Conservation (phyloP, 2,797 vertebrate species). For the Gambusia yucatana region DNA sequence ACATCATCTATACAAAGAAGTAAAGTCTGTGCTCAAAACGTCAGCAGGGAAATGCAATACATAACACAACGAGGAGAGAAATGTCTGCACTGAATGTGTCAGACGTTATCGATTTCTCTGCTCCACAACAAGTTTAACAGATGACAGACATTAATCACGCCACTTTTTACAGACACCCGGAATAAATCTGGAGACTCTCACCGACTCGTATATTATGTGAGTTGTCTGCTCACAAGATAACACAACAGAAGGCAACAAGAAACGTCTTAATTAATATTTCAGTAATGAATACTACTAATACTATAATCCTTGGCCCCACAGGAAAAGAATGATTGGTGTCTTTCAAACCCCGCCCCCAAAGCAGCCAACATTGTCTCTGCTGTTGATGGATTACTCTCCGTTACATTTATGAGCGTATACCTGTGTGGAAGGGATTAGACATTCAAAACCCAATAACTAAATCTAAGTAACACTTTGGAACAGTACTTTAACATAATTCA, state of each 20-base stretch:
- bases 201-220: slow-evolving; percentile 17
- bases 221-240: slow-evolving; percentile 38
- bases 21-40: slow-evolving; percentile 27
- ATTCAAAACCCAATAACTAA: slow-evolving; percentile 31
- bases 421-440: slow-evolving; percentile 29
- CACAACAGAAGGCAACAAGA: slow-evolving; percentile 22
- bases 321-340: slow-evolving; percentile 44
- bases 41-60: slow-evolving; percentile 44
- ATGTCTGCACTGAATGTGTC: slow-evolving; percentile 62
- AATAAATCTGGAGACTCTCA: slow-evolving; percentile 41
- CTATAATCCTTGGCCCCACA: slow-evolving; percentile 31
- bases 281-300: slow-evolving; percentile 38
- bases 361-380: slow-evolving; percentile 29
- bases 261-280: slow-evolving; percentile 22
- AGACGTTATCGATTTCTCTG: slow-evolving; percentile 64
- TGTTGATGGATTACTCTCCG: slow-evolving; percentile 8
- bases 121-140: slow-evolving; percentile 56
- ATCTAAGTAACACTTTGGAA: slow-evolving; percentile 13
- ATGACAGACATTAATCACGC: slow-evolving; percentile 64
- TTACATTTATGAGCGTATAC: slow-evolving; percentile 40
- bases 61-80: slow-evolving; percentile 54
- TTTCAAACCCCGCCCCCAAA: slow-evolving; percentile 27
- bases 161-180: slow-evolving; percentile 39
- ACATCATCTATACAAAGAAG: slow-evolving; percentile 48
- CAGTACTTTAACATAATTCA: background rate